Base-by-base conservation (phyloP, 2,113 vertebrate species). In the Upupa epops region DNA sequence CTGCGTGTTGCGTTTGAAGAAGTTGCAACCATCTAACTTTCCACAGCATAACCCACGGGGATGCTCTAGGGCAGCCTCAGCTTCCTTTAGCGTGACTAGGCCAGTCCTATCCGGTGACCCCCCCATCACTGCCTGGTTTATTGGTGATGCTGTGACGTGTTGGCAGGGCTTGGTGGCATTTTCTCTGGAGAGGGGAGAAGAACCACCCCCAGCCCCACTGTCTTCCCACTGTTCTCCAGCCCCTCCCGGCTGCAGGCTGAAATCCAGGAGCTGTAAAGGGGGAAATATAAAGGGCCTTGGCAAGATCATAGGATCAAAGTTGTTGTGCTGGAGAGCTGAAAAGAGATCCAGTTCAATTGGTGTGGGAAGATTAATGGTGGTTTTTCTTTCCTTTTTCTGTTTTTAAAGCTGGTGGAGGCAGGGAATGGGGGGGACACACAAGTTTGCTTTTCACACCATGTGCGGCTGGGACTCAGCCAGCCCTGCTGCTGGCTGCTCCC, bases 291-390 rank as follows among this genome's bases (percentile, higher is more conserved):
- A 12, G 76, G 18, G 36, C 76, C 68, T 92, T 75, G 65, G 70
- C 73, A 63, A 75, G 74, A 71, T 56, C 20, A 61, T 58, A 65
- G 49, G 37, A 65, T 68, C 36, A 64, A 95, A 83, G 68, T 87
- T 74, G 40, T 59, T 64, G n/a, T 78, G 91, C 49, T 0, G 8
- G 5, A 49, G 78, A 68, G 46, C 40, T 79, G 78, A 68, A 85
- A 91, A 82, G 49, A 71, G 49, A 17, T 81, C 70, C 11, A 14
- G 69, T 92, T 85, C 89, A 81, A 83, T 73, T 66, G 55, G 13
- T 83, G 85, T 64, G 60, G 58, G 77, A 91, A 93, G 86, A 89
- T 78, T 49, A 80, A 95, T 84, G 51, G 28, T 77, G 54, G 18
- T 2, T 55, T 36, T 89, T 60, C 13, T 49, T 61, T 84, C 51